Base-by-base conservation (phyloP, 2,113 vertebrate genomes). In the Aythya baeri region DNA sequence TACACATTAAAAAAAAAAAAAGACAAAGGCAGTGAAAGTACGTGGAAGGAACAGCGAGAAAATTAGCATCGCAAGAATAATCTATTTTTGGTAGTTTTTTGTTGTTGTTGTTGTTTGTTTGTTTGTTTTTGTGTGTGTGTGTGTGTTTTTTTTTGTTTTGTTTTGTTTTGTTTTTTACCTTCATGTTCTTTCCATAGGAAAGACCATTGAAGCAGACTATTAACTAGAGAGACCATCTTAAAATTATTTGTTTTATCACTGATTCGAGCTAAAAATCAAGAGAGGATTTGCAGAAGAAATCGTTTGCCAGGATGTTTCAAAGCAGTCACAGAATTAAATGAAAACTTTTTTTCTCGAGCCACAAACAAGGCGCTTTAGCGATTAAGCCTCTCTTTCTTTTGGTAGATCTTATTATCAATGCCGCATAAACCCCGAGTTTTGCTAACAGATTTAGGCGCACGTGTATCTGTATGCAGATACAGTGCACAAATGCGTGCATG, bases 281-380 rank as follows among this genome's bases (percentile, higher is more conserved):
- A 86, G 81, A 85, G 74, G 80, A 86, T 92, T 92, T 95, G 80
- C 76, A 68, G 84, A 92, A 93, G 23, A 89, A 93, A 92, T 93
- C 66, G 54, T 85, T 93, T 93, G 82, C 71, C 59, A 74, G 70
- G 44, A 80, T 67, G 62, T 84, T 91, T 92, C 54, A 83, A 83
- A 91, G 55, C 73, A 61, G 66, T 63, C 83, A 72, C 49, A 70
- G 82, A 93, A 95, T 92, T 88, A 87, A 83, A 89, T 50, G 46
- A 82, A 95, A 94, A 94, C 75, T 93, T 95, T 94, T 82, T 44
- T 96, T 76, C 57, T 18, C 86, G 63, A 94, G 86, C 34, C 67
- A 91, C 70, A 88, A 89, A 91, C 91, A 73, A 86, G 88, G 81
- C 7, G 6, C 70, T 91, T 91, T 70, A 82, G 50, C 36, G 7